Evolutionary conservation across 2,797 vertebrate genomes (phyloP).

Genomic region (Acipenser oxyrinchus): DNA sequence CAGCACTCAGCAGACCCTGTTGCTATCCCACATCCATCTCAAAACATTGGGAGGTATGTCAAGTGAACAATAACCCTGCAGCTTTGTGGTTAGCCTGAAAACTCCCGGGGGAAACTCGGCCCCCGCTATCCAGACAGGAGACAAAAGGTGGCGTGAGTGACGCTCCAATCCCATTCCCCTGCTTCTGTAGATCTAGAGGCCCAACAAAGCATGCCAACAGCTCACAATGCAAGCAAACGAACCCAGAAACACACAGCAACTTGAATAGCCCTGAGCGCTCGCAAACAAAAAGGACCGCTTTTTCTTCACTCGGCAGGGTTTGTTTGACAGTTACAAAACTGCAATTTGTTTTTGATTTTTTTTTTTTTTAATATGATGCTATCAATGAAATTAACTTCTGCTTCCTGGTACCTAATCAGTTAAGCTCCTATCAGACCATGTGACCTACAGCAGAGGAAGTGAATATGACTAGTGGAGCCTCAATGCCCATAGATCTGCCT

Average conservation of each 20-base stretch:
- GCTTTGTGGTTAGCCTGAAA: not conserved
- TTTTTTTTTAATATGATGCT: too few relatives aligned
- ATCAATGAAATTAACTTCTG: too few relatives aligned
- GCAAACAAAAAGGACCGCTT: not conserved
- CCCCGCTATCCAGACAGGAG: not conserved
- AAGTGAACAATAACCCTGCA: not conserved
- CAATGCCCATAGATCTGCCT: too few relatives aligned
- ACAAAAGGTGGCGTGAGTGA: not conserved
- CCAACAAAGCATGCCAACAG: not conserved
- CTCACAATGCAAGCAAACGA: not conserved
- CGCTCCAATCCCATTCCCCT: not conserved
- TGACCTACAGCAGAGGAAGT: too few relatives aligned
- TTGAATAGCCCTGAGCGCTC: not conserved
- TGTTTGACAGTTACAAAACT: too few relatives aligned
- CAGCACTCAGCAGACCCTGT: too few relatives aligned
- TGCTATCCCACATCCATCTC: not conserved
- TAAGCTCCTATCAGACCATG: too few relatives aligned
- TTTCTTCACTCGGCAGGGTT: not conserved
- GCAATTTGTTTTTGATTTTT: too few relatives aligned
- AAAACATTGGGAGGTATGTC: not conserved
- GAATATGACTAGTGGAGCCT: too few relatives aligned
- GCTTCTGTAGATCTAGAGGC: too few relatives aligned
- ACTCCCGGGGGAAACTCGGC: not conserved
- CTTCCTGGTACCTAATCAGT: too few relatives aligned
- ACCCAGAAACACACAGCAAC: not conserved